These are phyloP conservation scores for Zosterops hypoxanthus DNA, from an alignment of 2,113 vertebrate species.

Conservation along the genomic window DNA sequence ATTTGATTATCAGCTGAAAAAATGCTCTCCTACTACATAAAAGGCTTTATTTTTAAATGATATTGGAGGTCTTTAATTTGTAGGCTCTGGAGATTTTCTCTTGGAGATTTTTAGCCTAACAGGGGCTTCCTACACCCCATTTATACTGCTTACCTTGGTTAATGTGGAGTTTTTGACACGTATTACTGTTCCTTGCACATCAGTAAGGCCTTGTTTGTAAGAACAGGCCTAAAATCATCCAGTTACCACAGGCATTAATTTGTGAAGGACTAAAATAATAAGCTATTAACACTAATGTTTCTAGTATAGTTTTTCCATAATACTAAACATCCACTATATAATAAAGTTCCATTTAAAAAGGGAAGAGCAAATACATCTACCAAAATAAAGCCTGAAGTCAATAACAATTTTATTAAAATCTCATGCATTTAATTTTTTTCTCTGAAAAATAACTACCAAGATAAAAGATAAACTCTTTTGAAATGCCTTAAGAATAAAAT, in stretches of 20 bases:
- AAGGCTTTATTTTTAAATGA: slow-evolving; percentile 79
- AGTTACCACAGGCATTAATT: slow-evolving; percentile 68
- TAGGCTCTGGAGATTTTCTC: slow-evolving; percentile 70
- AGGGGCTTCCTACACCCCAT: slow-evolving; percentile 66
- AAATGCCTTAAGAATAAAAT: neutral
- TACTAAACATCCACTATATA: neutral
- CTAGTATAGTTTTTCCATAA: slow-evolving; percentile 27
- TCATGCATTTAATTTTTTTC: neutral
- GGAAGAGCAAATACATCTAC: slow-evolving; percentile 17
- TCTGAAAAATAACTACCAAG: neutral
- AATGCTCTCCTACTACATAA: slow-evolving; percentile 72
- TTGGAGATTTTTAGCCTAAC: slow-evolving; percentile 64
- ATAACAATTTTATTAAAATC: neutral
- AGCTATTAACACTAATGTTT: slow-evolving; percentile 55
- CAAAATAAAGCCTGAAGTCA: slow-evolving; percentile 4
- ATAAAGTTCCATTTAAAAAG: neutral
- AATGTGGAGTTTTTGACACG: slow-evolving; percentile 65
- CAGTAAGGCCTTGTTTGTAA: slow-evolving; percentile 70
- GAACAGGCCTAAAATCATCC: slow-evolving; percentile 63
- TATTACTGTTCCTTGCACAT: slow-evolving; percentile 66
- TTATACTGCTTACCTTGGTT: slow-evolving; percentile 71
- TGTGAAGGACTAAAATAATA: slow-evolving; percentile 67
- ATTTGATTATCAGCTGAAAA: slow-evolving; percentile 80
- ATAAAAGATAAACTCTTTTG: neutral
- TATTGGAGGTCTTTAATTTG: slow-evolving; percentile 76